A percentile compares a stretch with the other conserved stretches of the same genome.
These are phyloP conservation scores for Elysia crispata DNA, from an alignment of 2,888 invertebrate species.

Conservation along the genomic window DNA sequence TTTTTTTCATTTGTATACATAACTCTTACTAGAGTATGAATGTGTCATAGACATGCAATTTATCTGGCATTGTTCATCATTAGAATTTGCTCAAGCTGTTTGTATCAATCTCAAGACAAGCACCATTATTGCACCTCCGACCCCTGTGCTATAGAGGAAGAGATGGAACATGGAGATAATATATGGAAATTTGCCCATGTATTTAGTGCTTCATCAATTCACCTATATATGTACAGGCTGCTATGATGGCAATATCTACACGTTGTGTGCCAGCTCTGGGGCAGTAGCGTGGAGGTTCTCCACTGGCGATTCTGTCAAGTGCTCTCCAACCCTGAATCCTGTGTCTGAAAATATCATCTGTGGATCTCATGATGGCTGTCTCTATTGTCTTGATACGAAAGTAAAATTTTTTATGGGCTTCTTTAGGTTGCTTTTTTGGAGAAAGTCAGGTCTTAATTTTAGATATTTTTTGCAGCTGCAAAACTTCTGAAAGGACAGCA, in stretches of 20 bases:
- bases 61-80: too few relatives aligned
- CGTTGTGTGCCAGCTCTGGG: slow-evolving; percentile 81
- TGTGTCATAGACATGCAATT: too few relatives aligned
- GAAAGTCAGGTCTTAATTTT: neutral
- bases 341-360: slow-evolving; percentile 81
- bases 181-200: too few relatives aligned
- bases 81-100: too few relatives aligned
- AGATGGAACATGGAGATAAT: too few relatives aligned
- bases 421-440: neutral
- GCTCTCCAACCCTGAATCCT: slow-evolving; percentile 80
- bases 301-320: slow-evolving; percentile 84
- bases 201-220: too few relatives aligned
- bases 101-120: too few relatives aligned
- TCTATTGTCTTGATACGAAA: slow-evolving; percentile 78
- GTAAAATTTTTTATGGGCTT: slow-evolving; percentile 50
- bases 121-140: too few relatives aligned
- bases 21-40: too few relatives aligned
- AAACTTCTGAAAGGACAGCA: neutral
- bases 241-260: slow-evolving; percentile 86
- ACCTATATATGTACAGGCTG: slow-evolving; percentile 77
- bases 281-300: slow-evolving; percentile 82
- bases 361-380: slow-evolving; percentile 85
- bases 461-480: neutral
- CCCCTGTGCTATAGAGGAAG: too few relatives aligned
- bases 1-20: neutral